A percentile compares a stretch with the other conserved stretches of the same genome.
These are phyloP conservation scores for Altica lythri DNA, from an alignment of 2,888 invertebrate species.

Conservation along the genomic window DNA sequence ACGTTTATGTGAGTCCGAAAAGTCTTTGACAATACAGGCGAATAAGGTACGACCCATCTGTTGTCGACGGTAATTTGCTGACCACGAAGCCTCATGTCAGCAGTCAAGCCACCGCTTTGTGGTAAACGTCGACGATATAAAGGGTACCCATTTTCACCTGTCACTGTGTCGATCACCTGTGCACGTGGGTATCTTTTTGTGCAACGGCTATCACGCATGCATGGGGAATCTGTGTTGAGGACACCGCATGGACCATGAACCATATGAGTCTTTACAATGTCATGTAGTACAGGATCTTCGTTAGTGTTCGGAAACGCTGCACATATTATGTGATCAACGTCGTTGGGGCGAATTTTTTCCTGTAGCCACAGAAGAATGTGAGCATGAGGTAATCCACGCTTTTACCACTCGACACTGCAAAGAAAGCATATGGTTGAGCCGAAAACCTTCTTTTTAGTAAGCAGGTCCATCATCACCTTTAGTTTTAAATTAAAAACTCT, in stretches of 20 bases:
- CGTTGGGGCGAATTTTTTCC: constrained; percentile 25
- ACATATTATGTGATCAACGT: constrained; percentile 4
- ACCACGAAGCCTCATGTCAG: not conserved
- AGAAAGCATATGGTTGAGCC: constrained; percentile 18
- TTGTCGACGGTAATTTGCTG: constrained; percentile 23
- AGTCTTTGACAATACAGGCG: constrained; percentile 19
- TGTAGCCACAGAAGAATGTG: constrained; percentile 43
- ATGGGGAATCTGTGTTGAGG: constrained; percentile 19
- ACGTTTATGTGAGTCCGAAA: constrained; percentile 27
- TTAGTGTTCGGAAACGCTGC: too few relatives aligned
- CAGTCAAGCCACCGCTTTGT: not conserved
- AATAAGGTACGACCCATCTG: constrained; percentile 29
- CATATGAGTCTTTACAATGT: constrained; percentile 25
- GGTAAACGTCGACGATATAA: too few relatives aligned
- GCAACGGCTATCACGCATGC: constrained; percentile 22
- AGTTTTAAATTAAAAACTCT: constrained; percentile 27
- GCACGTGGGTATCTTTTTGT: constrained; percentile 18
- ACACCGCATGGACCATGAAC: constrained; percentile 26
- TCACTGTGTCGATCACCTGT: constrained; percentile 18
- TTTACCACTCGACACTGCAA: constrained; percentile 36
- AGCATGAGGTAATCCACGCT: constrained; percentile 41
- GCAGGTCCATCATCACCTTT: constrained; percentile 4
- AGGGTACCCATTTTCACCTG: not conserved
- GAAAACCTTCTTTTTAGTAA: constrained; percentile 8
- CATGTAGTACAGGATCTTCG: constrained; percentile 14